phyloP scores from a whole-genome alignment of 2,113 vertebrate species.

The Lepidiolamprologus cunningtoni region DNA sequence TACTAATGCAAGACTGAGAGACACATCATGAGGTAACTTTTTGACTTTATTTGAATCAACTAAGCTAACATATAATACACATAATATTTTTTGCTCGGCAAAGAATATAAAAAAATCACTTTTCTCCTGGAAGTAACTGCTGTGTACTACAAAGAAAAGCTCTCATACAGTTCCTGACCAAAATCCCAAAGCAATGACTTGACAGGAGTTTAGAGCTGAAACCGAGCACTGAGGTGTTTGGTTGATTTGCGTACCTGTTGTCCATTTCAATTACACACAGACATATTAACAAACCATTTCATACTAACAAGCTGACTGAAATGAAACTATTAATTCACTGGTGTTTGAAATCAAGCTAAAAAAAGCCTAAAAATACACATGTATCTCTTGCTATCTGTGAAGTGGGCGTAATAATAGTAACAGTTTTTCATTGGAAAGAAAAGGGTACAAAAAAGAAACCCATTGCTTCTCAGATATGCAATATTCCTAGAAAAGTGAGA shows the following conservation, averaged over 20 bases:
- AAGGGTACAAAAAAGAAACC: neutral
- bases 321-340: neutral
- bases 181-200: neutral
- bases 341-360: neutral
- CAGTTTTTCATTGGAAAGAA: neutral
- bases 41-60: neutral
- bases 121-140: neutral
- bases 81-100: neutral
- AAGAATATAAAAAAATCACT: neutral
- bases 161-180: neutral
- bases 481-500: neutral
- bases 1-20: neutral
- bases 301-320: neutral
- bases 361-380: neutral
- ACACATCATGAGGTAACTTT: neutral
- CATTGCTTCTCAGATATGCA: neutral
- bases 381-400: neutral
- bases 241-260: neutral
- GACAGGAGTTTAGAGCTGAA: neutral
- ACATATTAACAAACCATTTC: neutral
- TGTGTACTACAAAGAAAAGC: neutral
- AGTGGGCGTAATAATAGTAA: neutral
- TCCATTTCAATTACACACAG: neutral
- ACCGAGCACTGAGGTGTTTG: accelerated
- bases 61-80: neutral